A percentile compares a stretch with the other conserved stretches of the same genome.
Evolutionary conservation across 2,797 vertebrate species (phyloP).

Genomic region (Cheirogaleus major): DNA sequence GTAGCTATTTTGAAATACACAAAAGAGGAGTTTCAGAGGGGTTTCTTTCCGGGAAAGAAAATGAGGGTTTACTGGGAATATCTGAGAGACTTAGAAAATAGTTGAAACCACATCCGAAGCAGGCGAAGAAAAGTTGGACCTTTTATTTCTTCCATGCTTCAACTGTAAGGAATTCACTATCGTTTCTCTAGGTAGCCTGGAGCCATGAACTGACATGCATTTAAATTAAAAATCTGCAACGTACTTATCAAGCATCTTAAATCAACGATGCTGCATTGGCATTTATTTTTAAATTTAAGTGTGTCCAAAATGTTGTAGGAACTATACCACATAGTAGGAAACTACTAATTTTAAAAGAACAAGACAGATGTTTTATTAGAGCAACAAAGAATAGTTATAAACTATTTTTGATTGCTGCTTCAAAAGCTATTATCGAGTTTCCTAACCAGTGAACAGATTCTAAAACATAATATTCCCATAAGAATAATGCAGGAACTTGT

Average conservation of each 20-base stretch:
- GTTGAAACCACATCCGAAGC: background rate
- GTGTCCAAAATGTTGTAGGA: background rate
- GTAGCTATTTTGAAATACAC: background rate
- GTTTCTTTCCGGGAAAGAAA: background rate
- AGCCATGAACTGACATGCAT: background rate
- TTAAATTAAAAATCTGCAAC: slow-evolving; percentile 33
- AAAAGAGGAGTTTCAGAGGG: background rate
- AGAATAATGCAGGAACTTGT: background rate
- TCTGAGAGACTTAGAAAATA: background rate
- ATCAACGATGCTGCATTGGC: background rate
- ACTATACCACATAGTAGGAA: background rate
- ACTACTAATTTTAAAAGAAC: slow-evolving; percentile 26
- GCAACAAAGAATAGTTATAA: background rate
- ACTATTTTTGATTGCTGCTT: slow-evolving; percentile 1
- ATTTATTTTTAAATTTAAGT: background rate
- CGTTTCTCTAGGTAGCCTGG: background rate
- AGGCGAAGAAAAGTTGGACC: background rate
- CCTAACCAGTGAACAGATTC: background rate
- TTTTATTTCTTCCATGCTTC: background rate
- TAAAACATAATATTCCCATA: background rate
- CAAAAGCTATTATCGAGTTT: background rate
- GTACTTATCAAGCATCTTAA: background rate
- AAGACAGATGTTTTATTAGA: slow-evolving; percentile 50
- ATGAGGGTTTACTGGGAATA: background rate
- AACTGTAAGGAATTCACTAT: background rate